Evolutionary conservation across 2,113 vertebrate species (phyloP), one percentile per base, ranked within the genome.

Genomic region (Phrynosoma platyrhinos): DNA sequence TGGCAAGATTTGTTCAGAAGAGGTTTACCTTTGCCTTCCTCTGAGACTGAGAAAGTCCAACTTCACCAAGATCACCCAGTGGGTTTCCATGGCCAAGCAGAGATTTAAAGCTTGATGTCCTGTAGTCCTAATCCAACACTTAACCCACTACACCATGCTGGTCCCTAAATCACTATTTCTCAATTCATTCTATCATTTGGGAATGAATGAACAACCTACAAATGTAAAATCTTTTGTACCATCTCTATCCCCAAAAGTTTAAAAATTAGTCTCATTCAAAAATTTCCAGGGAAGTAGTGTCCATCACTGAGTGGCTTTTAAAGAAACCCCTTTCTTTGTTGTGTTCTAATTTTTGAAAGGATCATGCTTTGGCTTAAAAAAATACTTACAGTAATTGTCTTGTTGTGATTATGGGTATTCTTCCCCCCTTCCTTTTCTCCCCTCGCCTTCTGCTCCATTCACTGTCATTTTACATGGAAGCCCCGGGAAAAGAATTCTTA

Each of bases 401-500:
- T 95, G 94, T 96, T 93, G 84, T 90, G 94, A 97, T 95, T 93
- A 95, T 82, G 93, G 82, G 88, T 91, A 90, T 89, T 88, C 77
- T 2, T 16, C 27, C 0, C 76, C 42, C 30, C 52, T 14, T 36
- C 9, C 32, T 47, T 14, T 40, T 8, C 7, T 4, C 13, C 21
- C 14, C 58, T 62, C 58, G 47, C 20, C 62, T 72, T 83, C 58
- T 75, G 71, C 62, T 52, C 94, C 91, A 95, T 95, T 96, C 95
- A 94, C 91, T 18, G 79, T 92, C 14, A 64, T 94, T 95, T 94
- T 94, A 92, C 86, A 78, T 78, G 92, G 95, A 95, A 95, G 96
- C 97, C 96, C 92, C 94, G 62, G 97, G 97, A 97, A 95, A 96
- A 95, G 93, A 96, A 94, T 94, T 96, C 93, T 89, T 95, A 96